Conservation (phyloP, 2,888 invertebrate genomes). For the Hypena proboscidalis region DNA sequence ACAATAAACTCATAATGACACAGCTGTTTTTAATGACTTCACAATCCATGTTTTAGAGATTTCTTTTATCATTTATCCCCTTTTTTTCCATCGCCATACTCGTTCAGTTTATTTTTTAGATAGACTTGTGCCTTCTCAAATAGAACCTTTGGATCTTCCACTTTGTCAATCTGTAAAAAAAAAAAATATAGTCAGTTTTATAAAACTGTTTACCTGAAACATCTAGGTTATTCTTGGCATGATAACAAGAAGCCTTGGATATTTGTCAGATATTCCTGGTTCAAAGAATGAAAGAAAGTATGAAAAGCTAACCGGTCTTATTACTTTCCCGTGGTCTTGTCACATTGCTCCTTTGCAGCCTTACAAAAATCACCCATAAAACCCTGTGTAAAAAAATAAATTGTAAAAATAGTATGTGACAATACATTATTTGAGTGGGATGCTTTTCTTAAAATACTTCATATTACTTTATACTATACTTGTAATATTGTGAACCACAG, state of each 20-base stretch:
- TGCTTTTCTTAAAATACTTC: too few species aligned
- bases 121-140: constrained; percentile 89
- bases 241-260: not conserved
- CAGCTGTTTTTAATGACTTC: constrained; percentile 28
- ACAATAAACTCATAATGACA: constrained; percentile 57
- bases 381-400: constrained; percentile 60
- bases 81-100: constrained; percentile 70
- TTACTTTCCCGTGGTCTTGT: constrained; percentile 64
- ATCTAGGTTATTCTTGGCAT: constrained; percentile 1
- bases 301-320: constrained; percentile 64
- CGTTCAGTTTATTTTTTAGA: constrained; percentile 87
- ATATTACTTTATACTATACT: too few species aligned
- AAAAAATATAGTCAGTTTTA: constrained; percentile 3
- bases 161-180: constrained; percentile 89
- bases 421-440: constrained; percentile 27
- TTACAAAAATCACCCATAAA: constrained; percentile 61
- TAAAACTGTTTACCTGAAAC: not conserved
- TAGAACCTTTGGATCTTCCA: constrained; percentile 92
- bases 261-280: constrained; percentile 61
- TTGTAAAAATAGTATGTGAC: constrained; percentile 42
- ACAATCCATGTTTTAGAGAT: constrained; percentile 27
- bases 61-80: constrained; percentile 46
- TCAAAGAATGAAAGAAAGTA: constrained; percentile 42
- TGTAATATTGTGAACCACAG: too few species aligned
- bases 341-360: constrained; percentile 58